Percentiles rank a stretch among this genome's conserved stretches.
These are phyloP conservation scores for Corythaeola cristata DNA, from an alignment of 2,113 vertebrate genomes.

Conservation along the genomic window DNA sequence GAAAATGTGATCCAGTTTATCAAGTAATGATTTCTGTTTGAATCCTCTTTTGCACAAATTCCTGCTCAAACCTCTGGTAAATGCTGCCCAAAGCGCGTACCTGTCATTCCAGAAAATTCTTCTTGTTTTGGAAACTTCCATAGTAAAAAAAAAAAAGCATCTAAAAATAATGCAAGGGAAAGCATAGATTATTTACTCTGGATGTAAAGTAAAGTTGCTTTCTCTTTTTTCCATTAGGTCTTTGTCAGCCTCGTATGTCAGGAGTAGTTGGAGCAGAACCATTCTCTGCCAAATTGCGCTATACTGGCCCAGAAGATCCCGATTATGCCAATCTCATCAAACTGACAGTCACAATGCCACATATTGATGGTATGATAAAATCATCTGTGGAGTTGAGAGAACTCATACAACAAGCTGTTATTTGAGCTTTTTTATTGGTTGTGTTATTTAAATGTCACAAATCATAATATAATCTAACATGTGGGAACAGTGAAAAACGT, in stretches of 20 bases:
- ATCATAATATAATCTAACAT: background rate
- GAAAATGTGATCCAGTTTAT: background rate
- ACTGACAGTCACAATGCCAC: slow-evolving; percentile 92
- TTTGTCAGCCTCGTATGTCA: slow-evolving; percentile 88
- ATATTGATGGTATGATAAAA: slow-evolving; percentile 86
- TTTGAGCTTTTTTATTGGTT: background rate
- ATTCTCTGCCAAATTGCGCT: slow-evolving; percentile 92
- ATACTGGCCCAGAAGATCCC: slow-evolving; percentile 87
- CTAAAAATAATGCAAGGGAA: background rate
- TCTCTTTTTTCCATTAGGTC: slow-evolving; percentile 74
- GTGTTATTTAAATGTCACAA: background rate
- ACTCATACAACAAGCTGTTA: background rate
- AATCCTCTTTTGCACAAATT: background rate
- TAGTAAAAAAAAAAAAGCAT: background rate
- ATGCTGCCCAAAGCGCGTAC: background rate
- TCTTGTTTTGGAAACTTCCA: background rate
- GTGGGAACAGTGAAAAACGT: background rate
- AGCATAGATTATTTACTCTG: background rate
- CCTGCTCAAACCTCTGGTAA: background rate
- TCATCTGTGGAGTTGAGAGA: background rate
- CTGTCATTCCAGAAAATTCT: background rate
- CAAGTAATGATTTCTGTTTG: background rate
- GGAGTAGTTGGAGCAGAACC: slow-evolving; percentile 92
- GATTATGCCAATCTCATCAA: slow-evolving; percentile 89
- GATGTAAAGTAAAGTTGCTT: background rate